Base-by-base conservation (phyloP, 2,888 invertebrate genomes). In the Trichogramma evanescens region DNA sequence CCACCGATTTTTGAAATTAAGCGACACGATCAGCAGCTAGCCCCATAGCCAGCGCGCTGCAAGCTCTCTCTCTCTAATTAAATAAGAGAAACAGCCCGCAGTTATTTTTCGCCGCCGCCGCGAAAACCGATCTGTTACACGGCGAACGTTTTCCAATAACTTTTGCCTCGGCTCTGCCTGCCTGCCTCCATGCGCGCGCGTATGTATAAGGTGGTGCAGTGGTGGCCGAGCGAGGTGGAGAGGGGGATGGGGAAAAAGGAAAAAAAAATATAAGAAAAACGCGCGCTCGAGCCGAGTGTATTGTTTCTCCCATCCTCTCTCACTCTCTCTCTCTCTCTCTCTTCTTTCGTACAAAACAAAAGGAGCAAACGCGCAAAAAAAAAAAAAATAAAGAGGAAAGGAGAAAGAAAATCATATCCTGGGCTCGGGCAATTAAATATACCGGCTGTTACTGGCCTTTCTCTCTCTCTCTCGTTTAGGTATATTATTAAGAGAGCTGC, bases 111-210 rank as follows among this genome's bases (percentile, higher is more conserved):
- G 6, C 10, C 10, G 8, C 8, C 9, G 8, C 8, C 9, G 9
- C 46, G 46, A 46, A 10, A 46, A n/a, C 10, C 10, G 10, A 6
- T 3, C 26, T 49, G 49, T 13, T 38, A 4, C 9, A 43, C 26
- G 26, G 26, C 44, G 10, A 7, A 45, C 50, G 39, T 26, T 59
- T 59, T 59, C 58, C 58, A 59, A 59, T 59, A 59, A 50, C 40
- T 4, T 40, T 40, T 9, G 1, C n/a, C 46, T 10, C n/a, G 8
- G 46, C 10, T 46, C 10, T 9, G 46, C 10, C 10, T 46, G 46
- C 46, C 53, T 50, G 40, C 41, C 43, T 41, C 54, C 38, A 45
- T 46, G 43, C 26, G 10, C 39, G 5, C 41, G 5, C 43, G 13
- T 42, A 13, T 13, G 43, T 13, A 26, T 38, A n/a, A n/a, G 45